Percentiles rank a stretch among this genome's conserved stretches.
Conservation (phyloP, 2,888 invertebrate genomes). For the Trissoscelio sp. region DNA sequence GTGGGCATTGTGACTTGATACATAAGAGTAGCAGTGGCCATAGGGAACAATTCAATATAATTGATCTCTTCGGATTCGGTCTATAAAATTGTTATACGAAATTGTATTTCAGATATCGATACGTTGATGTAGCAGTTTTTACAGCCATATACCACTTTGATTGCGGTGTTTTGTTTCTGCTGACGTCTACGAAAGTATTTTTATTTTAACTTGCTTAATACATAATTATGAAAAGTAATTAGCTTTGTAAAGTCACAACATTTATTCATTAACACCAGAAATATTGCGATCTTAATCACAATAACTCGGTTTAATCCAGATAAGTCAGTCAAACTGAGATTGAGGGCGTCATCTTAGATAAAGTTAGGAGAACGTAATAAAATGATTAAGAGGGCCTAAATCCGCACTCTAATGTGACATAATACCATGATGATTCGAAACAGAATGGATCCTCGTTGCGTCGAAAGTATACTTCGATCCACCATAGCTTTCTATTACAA, state of each 20-base stretch:
- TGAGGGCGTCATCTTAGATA: slow-evolving; percentile 13
- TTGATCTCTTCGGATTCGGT: slow-evolving; percentile 74
- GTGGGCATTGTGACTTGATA: slow-evolving; percentile 64
- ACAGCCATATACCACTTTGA: slow-evolving; percentile 16
- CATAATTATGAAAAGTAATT: not conserved
- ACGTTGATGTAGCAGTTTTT: slow-evolving; percentile 33
- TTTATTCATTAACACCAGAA: not conserved
- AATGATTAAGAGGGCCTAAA: slow-evolving; percentile 31
- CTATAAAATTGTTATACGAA: slow-evolving; percentile 74
- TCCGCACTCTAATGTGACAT: slow-evolving; percentile 33
- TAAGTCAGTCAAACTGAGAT: slow-evolving; percentile 10
- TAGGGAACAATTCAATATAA: slow-evolving; percentile 71
- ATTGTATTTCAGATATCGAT: slow-evolving; percentile 60
- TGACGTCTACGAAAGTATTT: slow-evolving; percentile 22
- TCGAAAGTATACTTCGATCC: slow-evolving; percentile 48
- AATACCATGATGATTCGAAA: slow-evolving; percentile 66
- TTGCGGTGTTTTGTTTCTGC: slow-evolving; percentile 21
- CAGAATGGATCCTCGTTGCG: slow-evolving; percentile 49
- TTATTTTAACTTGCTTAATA: not conserved
- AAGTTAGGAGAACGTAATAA: slow-evolving; percentile 24
- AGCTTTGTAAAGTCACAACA: not conserved
- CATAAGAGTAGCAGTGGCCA: slow-evolving; percentile 65
- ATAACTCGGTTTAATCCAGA: not conserved
- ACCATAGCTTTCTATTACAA: slow-evolving; percentile 61
- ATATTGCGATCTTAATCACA: not conserved